These are phyloP conservation scores for Oxyruncus cristatus DNA, from an alignment of 2,113 vertebrate genomes.

Conservation along the genomic window DNA sequence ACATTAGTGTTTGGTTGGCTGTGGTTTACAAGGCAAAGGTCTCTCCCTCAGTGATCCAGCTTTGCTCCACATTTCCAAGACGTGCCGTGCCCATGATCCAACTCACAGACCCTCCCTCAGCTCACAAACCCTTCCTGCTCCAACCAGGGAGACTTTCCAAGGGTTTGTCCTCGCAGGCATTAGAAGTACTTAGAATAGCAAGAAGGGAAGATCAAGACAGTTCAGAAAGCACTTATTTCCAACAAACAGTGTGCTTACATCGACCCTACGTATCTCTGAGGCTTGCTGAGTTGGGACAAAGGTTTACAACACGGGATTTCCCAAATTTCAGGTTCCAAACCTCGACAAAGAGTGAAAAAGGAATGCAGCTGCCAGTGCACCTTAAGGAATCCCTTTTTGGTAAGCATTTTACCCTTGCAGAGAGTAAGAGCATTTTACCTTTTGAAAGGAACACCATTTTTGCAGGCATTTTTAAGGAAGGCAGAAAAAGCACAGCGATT, in stretches of 20 bases:
- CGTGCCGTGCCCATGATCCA: background rate
- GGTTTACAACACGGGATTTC: background rate
- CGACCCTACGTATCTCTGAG: background rate
- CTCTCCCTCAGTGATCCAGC: background rate
- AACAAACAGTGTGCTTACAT: background rate
- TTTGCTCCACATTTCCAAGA: background rate
- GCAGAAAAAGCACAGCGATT: accelerated
- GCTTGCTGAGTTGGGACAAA: background rate
- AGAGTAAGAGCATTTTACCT: background rate
- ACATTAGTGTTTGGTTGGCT: background rate
- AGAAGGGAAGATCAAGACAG: background rate
- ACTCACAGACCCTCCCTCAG: background rate
- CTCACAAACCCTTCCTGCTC: background rate
- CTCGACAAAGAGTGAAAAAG: background rate
- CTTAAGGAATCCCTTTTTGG: background rate
- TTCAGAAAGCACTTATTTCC: background rate
- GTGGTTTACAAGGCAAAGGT: background rate
- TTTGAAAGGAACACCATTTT: background rate
- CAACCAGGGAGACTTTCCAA: background rate
- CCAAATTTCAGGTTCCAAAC: background rate
- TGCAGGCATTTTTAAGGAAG: background rate
- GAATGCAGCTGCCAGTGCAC: background rate
- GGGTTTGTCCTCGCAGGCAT: background rate
- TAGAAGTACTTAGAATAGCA: background rate
- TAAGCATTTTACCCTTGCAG: background rate